Evolutionary conservation across 2,797 vertebrate species (phyloP).

Genomic region (Antennarius maculatus): DNA sequence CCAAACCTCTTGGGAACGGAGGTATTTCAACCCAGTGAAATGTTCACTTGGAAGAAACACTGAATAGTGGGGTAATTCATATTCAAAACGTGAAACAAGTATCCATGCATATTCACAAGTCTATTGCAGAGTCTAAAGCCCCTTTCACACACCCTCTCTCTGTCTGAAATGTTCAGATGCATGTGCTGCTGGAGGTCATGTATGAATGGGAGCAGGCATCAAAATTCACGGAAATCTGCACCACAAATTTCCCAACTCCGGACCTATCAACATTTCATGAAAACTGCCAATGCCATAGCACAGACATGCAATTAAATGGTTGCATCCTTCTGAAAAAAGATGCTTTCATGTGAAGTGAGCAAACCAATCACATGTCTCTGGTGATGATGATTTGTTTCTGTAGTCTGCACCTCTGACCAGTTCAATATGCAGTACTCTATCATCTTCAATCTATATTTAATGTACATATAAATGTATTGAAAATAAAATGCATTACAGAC

Average conservation of each 20-base stretch:
- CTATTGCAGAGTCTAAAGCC: slow-evolving; percentile 25
- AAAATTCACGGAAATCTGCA: not conserved
- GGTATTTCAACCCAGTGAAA: slow-evolving; percentile 63
- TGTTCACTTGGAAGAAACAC: slow-evolving; percentile 52
- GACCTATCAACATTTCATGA: not conserved
- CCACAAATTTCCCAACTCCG: not conserved
- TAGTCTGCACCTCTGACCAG: not conserved
- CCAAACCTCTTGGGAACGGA: slow-evolving; percentile 58
- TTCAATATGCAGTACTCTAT: not conserved
- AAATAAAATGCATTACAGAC: too few species aligned
- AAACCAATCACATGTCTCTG: not conserved
- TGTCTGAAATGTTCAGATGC: not conserved
- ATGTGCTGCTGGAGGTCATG: not conserved
- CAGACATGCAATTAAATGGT: not conserved
- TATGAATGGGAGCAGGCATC: not conserved
- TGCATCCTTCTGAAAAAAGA: not conserved
- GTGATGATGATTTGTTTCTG: not conserved
- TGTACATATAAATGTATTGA: too few species aligned
- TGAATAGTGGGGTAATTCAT: slow-evolving; percentile 56
- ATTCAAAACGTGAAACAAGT: slow-evolving; percentile 64
- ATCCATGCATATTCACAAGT: slow-evolving; percentile 45
- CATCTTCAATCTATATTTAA: not conserved
- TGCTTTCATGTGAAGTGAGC: not conserved
- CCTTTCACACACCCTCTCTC: not conserved
- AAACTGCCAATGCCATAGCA: not conserved